Evolutionary conservation across 2,888 invertebrate genomes (phyloP).

Genomic region (Norana najaformis): DNA sequence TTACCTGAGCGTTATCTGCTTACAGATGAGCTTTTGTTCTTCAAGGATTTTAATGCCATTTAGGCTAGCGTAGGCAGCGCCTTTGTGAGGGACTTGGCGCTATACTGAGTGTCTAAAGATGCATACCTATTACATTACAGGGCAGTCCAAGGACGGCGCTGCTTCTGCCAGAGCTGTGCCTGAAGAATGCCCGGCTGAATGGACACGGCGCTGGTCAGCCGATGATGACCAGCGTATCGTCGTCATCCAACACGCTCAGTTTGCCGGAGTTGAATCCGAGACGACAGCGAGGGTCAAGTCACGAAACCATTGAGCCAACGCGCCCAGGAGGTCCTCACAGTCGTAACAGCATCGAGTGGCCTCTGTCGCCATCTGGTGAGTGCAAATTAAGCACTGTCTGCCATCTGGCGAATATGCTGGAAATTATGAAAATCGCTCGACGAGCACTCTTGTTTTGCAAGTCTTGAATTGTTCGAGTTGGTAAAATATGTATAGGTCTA

Average conservation of each 20-base stretch:
- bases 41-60: too few relatives aligned
- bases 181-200: background rate
- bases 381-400: background rate
- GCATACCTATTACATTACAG: constrained; percentile 13
- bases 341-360: background rate
- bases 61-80: too few relatives aligned
- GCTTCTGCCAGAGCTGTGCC: background rate
- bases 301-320: background rate
- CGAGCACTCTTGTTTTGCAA: too few relatives aligned
- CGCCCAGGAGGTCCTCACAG: background rate
- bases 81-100: too few relatives aligned
- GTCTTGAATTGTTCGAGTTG: too few relatives aligned
- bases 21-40: too few relatives aligned
- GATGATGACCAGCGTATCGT: background rate
- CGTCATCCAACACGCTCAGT: background rate
- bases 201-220: background rate
- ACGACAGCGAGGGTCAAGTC: background rate
- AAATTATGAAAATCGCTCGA: too few relatives aligned
- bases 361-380: background rate
- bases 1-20: too few relatives aligned
- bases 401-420: too few relatives aligned
- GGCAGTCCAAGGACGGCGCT: background rate
- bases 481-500: too few relatives aligned
- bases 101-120: too few relatives aligned
- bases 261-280: background rate